Conservation (phyloP, 2,113 vertebrate species). For the Albula glossodonta region DNA sequence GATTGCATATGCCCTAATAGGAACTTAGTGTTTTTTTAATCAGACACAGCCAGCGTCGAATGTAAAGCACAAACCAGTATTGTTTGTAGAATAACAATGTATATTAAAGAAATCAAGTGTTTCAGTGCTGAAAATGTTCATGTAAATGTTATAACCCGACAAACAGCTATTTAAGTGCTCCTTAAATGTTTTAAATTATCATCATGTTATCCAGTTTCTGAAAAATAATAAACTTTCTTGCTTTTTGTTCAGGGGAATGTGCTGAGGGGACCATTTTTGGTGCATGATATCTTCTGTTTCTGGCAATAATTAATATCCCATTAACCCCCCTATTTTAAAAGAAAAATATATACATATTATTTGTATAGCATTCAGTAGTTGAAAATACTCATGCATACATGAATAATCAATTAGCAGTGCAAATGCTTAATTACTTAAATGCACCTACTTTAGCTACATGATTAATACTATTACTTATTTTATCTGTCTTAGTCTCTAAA, state of each 20-base stretch:
- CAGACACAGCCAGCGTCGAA: too few species aligned
- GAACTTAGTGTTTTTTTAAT: too few species aligned
- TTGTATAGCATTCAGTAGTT: constrained; percentile 72
- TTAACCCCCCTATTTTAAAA: constrained; percentile 48
- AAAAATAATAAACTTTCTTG: constrained; percentile 72
- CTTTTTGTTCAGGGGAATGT: constrained; percentile 71
- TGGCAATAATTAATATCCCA: constrained; percentile 76
- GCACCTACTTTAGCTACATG: constrained; percentile 71
- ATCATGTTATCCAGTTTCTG: constrained; percentile 71
- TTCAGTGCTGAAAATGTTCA: too few species aligned
- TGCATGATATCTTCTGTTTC: constrained; percentile 72
- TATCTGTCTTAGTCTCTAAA: constrained; percentile 81
- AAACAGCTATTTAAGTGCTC: too few species aligned
- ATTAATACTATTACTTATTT: constrained; percentile 84
- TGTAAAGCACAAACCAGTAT: too few species aligned
- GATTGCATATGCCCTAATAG: too few species aligned
- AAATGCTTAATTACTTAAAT: constrained; percentile 75
- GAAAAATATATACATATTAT: constrained; percentile 66
- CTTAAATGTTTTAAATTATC: constrained; percentile 73
- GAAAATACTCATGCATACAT: constrained; percentile 77
- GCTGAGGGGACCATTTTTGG: constrained; percentile 70
- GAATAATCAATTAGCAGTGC: constrained; percentile 72
- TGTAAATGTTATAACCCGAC: too few species aligned
- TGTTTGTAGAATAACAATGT: too few species aligned
- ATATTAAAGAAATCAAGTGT: too few species aligned